phyloP scores from a whole-genome alignment of 2,113 vertebrate species.

The Lipotes vexillifer region DNA sequence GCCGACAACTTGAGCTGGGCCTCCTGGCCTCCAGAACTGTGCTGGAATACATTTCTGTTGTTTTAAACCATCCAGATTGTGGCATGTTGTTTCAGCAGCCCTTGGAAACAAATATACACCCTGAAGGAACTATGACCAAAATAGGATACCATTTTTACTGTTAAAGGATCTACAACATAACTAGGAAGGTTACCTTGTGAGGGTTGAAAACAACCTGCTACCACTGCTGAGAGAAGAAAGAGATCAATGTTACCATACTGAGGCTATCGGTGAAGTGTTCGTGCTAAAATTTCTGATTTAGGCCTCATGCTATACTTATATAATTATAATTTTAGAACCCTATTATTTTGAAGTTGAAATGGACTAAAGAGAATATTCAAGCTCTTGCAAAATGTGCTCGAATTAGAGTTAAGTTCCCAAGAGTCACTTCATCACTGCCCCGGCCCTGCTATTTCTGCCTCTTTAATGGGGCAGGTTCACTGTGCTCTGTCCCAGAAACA shows the following conservation, averaged over 20 bases:
- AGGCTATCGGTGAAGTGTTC: background rate
- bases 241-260: accelerated
- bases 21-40: background rate
- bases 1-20: background rate
- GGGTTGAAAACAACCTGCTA: background rate
- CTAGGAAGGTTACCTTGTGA: too few relatives aligned
- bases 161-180: background rate
- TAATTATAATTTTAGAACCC: background rate
- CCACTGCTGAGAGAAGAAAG: too few relatives aligned
- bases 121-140: background rate
- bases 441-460: accelerated
- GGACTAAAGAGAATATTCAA: background rate
- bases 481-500: background rate
- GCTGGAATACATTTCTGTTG: background rate
- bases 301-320: background rate
- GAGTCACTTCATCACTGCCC: too few relatives aligned
- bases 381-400: too few relatives aligned
- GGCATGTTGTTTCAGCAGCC: too few relatives aligned
- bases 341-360: background rate
- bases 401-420: accelerated
- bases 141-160: background rate
- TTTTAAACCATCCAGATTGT: accelerated
- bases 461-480: accelerated
- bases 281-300: background rate
- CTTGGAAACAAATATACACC: background rate